phyloP scores from a whole-genome alignment of 2,797 vertebrate species.

The Caiman crocodilus region DNA sequence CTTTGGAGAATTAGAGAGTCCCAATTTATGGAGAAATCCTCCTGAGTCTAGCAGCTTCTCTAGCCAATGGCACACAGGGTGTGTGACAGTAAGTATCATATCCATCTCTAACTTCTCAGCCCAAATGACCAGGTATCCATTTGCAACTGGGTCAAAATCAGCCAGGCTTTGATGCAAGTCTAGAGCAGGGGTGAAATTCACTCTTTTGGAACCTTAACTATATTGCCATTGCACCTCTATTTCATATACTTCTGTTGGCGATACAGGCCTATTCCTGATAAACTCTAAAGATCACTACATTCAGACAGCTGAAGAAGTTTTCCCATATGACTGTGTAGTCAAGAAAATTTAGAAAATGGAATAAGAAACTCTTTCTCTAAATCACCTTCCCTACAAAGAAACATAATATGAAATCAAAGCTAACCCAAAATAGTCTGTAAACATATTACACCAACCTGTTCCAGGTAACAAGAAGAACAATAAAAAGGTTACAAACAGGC shows the following conservation, averaged over 20 bases:
- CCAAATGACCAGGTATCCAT: too few relatives aligned
- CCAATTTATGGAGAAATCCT: background rate
- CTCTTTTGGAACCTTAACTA: too few relatives aligned
- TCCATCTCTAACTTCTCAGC: too few relatives aligned
- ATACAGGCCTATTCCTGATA: background rate
- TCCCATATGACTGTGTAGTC: background rate
- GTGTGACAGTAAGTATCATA: too few relatives aligned
- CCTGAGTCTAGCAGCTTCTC: too few relatives aligned
- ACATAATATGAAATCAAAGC: background rate
- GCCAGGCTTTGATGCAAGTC: too few relatives aligned
- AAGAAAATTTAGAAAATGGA: background rate
- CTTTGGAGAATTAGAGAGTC: too few relatives aligned
- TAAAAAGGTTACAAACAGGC: background rate
- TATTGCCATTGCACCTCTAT: background rate
- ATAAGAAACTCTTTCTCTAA: background rate
- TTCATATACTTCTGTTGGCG: conserved; percentile 65
- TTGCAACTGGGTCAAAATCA: too few relatives aligned
- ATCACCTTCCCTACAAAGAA: background rate
- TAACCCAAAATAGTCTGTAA: background rate
- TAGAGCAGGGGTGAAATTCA: too few relatives aligned
- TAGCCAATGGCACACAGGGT: too few relatives aligned
- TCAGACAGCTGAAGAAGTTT: background rate
- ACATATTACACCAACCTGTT: background rate
- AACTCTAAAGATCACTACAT: conserved; percentile 28
- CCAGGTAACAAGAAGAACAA: background rate